These are phyloP conservation scores for Dufourea novaeangliae DNA, from an alignment of 1,140 invertebrate species.

Conservation along the genomic window DNA sequence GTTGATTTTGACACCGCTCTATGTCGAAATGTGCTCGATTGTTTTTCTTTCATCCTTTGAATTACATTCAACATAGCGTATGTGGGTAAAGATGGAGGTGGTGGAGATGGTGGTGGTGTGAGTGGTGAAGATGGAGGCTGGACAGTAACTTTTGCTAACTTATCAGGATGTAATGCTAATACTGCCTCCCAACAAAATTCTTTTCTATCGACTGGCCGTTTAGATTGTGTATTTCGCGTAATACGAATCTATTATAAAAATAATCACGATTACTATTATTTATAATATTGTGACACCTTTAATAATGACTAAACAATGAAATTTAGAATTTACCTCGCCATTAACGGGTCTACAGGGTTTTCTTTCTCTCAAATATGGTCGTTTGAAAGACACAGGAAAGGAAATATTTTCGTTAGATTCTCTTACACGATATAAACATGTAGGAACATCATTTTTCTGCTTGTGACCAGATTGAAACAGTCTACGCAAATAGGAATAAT, in stretches of 20 bases:
- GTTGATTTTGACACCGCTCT: constrained; percentile 65
- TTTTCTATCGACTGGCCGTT: constrained; percentile 59
- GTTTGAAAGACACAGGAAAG: constrained; percentile 62
- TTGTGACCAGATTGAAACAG: constrained; percentile 69
- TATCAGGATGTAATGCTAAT: constrained; percentile 78
- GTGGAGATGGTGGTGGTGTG: constrained; percentile 76
- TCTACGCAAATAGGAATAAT: constrained; percentile 82
- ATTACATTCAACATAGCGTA: constrained; percentile 82
- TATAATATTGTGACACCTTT: neutral
- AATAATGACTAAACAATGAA: neutral
- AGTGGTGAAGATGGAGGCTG: constrained; percentile 70
- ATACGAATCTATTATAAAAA: constrained; percentile 74
- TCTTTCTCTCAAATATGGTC: constrained; percentile 75
- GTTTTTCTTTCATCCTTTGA: constrained; percentile 78
- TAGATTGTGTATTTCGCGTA: constrained; percentile 75
- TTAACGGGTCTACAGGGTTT: constrained; percentile 79
- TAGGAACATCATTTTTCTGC: constrained; percentile 66
- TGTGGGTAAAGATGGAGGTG: constrained; percentile 77
- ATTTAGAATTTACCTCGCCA: constrained; percentile 70
- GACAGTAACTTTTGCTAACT: constrained; percentile 77
- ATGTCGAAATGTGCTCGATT: constrained; percentile 67
- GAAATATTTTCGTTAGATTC: constrained; percentile 77
- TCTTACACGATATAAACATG: constrained; percentile 65
- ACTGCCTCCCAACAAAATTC: constrained; percentile 80
- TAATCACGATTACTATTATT: constrained; percentile 21